These are phyloP conservation scores for Hanleya hanleyi DNA, from an alignment of 2,888 invertebrate species.

Conservation along the genomic window DNA sequence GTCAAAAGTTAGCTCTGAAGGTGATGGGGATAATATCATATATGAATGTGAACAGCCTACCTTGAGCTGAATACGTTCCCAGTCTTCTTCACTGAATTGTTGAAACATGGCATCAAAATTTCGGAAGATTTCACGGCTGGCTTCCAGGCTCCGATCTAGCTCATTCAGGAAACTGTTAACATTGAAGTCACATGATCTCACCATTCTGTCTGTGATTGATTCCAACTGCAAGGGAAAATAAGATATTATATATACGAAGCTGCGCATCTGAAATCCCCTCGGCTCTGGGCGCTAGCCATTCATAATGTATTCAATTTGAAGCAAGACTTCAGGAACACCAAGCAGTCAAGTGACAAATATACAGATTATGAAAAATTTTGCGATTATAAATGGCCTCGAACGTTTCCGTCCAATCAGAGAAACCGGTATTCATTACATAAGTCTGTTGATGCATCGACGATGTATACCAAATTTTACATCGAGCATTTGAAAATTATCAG, in stretches of 20 bases:
- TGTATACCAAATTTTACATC: no score
- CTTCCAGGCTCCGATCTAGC: constrained; percentile 65
- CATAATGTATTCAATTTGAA: no score
- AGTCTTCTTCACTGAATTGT: constrained; percentile 61
- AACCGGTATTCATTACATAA: no score
- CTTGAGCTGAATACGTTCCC: constrained; percentile 67
- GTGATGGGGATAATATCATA: neutral
- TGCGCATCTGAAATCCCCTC: no score
- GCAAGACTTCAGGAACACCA: no score
- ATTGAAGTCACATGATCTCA: constrained; percentile 68
- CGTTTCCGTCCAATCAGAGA: no score
- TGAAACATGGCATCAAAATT: constrained; percentile 62
- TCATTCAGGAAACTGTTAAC: constrained; percentile 67
- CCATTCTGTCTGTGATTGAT: constrained; percentile 70
- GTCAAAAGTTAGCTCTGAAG: neutral
- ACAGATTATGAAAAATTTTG: no score
- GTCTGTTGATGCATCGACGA: no score
- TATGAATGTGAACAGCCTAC: constrained; percentile 44
- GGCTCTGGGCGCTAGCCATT: no score
- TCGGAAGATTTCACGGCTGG: constrained; percentile 66
- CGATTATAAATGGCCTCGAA: no score
- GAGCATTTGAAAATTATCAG: no score
- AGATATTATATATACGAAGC: constrained; percentile 44
- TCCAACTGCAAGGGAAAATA: constrained; percentile 51
- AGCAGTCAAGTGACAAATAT: no score